phyloP scores from a whole-genome alignment of 2,888 invertebrate species.

The Nephrotoma guestfalica region DNA sequence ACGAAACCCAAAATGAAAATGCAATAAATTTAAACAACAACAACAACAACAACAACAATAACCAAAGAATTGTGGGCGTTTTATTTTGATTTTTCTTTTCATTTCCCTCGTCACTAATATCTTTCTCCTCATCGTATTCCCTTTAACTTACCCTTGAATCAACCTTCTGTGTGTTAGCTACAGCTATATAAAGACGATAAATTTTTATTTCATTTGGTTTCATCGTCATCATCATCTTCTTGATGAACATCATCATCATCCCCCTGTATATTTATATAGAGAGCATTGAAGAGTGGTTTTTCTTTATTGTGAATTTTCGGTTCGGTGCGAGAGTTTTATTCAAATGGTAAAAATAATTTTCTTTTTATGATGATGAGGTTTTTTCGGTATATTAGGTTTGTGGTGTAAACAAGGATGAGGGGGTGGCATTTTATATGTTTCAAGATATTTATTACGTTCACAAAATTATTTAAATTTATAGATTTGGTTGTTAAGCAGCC shows the following conservation, averaged over 20 bases:
- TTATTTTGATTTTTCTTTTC: slow-evolving; percentile 3
- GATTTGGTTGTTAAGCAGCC: not conserved
- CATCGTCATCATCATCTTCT: not conserved
- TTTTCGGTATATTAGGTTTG: not conserved
- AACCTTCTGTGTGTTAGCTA: not conserved
- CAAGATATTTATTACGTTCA: not conserved
- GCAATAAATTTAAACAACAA: slow-evolving; percentile 3
- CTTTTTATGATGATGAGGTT: not conserved
- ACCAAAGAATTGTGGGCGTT: not conserved
- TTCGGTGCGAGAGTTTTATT: not conserved
- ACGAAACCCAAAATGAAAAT: not conserved
- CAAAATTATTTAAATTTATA: not conserved
- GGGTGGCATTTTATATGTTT: not conserved
- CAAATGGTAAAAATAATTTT: not conserved
- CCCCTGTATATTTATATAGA: not conserved
- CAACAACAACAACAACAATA: not conserved
- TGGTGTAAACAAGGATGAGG: not conserved
- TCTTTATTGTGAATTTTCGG: no score
- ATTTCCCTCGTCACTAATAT: not conserved
- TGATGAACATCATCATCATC: not conserved
- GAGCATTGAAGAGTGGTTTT: not conserved
- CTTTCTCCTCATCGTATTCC: not conserved
- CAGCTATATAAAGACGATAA: not conserved
- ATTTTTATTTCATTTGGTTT: not conserved
- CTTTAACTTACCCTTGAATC: slow-evolving; percentile 3